A percentile compares a stretch with the other conserved stretches of the same genome.
Conservation (phyloP, 2,113 vertebrate species). For the Osmerus eperlanus region DNA sequence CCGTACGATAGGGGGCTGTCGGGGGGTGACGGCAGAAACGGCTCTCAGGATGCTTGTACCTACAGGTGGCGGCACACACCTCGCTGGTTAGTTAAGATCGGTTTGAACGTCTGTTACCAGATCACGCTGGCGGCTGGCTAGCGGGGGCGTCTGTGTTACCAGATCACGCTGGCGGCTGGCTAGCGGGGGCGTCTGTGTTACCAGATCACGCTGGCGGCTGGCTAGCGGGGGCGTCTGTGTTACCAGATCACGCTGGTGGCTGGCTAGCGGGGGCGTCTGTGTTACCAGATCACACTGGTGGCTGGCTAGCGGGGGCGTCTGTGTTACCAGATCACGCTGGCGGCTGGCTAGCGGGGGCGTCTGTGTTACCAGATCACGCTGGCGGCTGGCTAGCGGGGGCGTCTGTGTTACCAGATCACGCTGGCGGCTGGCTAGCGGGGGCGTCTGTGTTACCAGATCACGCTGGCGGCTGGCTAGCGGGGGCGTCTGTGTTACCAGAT, state of each 20-base stretch:
- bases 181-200: slow-evolving; percentile 56
- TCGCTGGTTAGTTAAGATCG: slow-evolving; percentile 71
- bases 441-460: slow-evolving; percentile 55
- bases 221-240: slow-evolving; percentile 57
- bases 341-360: slow-evolving; percentile 58
- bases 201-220: slow-evolving; percentile 52
- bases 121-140: slow-evolving; percentile 56
- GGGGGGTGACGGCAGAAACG: not conserved
- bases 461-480: slow-evolving; percentile 54
- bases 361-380: slow-evolving; percentile 50
- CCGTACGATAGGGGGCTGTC: no score
- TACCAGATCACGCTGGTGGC: slow-evolving; percentile 50
- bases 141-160: slow-evolving; percentile 53
- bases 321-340: slow-evolving; percentile 48
- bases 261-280: slow-evolving; percentile 59
- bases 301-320: slow-evolving; percentile 61
- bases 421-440: slow-evolving; percentile 56
- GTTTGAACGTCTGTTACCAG: slow-evolving; percentile 61
- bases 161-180: slow-evolving; percentile 54
- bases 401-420: slow-evolving; percentile 52
- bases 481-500: slow-evolving; percentile 61
- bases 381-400: slow-evolving; percentile 58
- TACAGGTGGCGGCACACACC: slow-evolving; percentile 61
- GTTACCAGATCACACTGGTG: slow-evolving; percentile 47
- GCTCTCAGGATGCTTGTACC: slow-evolving; percentile 30